phyloP scores from a whole-genome alignment of 2,888 invertebrate genomes.

The Cephalotes varians region DNA sequence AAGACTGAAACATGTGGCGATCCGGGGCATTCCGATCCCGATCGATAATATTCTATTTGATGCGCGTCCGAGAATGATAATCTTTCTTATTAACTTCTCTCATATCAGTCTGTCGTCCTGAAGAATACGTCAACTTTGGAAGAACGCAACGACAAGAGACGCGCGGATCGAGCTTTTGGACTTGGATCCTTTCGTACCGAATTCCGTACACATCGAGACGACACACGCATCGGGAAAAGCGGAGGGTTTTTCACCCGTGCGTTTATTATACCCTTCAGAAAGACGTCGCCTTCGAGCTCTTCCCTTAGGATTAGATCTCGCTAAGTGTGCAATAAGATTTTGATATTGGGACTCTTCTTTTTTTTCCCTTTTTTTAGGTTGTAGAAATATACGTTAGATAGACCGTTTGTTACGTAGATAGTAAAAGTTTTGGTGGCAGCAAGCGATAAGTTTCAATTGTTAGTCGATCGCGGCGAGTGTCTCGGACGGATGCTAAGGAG shows the following conservation, averaged over 20 bases:
- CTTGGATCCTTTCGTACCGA: not conserved
- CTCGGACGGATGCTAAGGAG: not conserved
- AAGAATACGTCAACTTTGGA: constrained; percentile 26
- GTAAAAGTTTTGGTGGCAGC: constrained; percentile 49
- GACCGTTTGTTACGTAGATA: constrained; percentile 58
- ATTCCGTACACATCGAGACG: not conserved
- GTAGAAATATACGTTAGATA: constrained; percentile 62
- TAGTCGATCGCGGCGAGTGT: constrained; percentile 13
- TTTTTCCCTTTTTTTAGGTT: constrained; percentile 18
- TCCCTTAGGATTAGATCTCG: constrained; percentile 65
- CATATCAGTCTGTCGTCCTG: constrained; percentile 8
- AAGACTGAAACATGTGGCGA: not conserved
- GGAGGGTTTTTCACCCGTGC: not conserved
- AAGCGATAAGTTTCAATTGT: constrained; percentile 41
- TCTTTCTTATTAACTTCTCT: not conserved
- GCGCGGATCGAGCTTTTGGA: not conserved
- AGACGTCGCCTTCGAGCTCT: constrained; percentile 57
- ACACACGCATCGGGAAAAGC: not conserved
- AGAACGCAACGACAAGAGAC: constrained; percentile 20
- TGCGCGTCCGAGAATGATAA: not conserved
- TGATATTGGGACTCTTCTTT: constrained; percentile 60
- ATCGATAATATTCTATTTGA: not conserved
- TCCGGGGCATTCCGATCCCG: not conserved
- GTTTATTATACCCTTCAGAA: constrained; percentile 1
- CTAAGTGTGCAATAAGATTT: constrained; percentile 79